phyloP scores from a whole-genome alignment of 2,113 vertebrate genomes.

The Bos javanicus region DNA sequence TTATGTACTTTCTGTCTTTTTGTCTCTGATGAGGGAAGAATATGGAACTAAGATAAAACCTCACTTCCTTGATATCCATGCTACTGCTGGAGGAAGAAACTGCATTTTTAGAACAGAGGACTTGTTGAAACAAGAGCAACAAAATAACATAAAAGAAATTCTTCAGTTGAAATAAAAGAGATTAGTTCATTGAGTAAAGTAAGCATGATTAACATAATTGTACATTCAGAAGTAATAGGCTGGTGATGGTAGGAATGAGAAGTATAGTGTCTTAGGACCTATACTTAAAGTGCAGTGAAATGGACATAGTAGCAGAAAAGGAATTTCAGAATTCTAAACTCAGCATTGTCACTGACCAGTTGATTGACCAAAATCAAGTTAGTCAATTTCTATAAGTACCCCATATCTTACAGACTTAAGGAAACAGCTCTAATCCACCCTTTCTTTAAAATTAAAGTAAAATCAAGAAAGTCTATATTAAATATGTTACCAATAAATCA shows the following conservation, averaged over 20 bases:
- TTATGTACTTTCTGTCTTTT: background rate
- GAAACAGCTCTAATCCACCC: background rate
- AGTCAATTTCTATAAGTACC: background rate
- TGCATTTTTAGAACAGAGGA: background rate
- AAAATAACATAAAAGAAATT: background rate
- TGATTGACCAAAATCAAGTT: background rate
- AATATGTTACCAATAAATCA: constrained; percentile 43
- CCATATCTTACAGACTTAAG: background rate
- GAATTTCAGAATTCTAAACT: background rate
- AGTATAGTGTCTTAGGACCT: background rate
- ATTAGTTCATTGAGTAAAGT: background rate
- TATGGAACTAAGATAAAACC: background rate
- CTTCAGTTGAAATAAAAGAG: background rate
- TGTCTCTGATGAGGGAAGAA: background rate
- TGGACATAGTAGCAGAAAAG: background rate
- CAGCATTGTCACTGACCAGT: background rate
- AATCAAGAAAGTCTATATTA: background rate
- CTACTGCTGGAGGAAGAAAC: background rate
- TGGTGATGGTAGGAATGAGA: background rate
- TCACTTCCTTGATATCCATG: background rate
- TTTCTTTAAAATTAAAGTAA: background rate
- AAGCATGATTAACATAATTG: background rate
- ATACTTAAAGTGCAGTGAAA: background rate
- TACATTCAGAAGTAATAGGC: background rate
- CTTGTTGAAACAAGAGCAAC: background rate